Conservation (phyloP, 2,888 invertebrate species). For the Meteorus colon region DNA sequence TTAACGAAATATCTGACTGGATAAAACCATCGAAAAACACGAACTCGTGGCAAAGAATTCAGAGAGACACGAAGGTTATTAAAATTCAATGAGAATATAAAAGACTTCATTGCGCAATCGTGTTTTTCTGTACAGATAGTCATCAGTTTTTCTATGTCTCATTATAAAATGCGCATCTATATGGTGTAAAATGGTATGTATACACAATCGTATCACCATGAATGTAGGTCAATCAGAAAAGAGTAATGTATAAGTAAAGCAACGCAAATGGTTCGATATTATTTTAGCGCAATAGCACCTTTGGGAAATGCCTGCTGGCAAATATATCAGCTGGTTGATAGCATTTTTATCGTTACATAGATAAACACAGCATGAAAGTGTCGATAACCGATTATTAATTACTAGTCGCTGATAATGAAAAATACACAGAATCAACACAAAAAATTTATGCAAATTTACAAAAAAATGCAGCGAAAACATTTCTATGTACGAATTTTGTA, state of each 20-base stretch:
- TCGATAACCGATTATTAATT: too few relatives aligned
- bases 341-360: too few relatives aligned
- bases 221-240: not conserved
- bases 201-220: not conserved
- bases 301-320: too few relatives aligned
- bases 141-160: not conserved
- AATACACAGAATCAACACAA: too few relatives aligned
- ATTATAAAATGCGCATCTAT: not conserved
- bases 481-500: not conserved
- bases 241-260: not conserved
- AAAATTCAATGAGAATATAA: conserved; percentile 74
- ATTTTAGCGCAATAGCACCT: too few relatives aligned
- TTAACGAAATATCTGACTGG: conserved; percentile 81
- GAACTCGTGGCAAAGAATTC: conserved; percentile 71
- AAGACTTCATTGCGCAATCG: not conserved
- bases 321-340: too few relatives aligned
- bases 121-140: not conserved
- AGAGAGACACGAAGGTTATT: conserved; percentile 73
- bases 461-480: too few relatives aligned
- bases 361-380: too few relatives aligned
- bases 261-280: too few relatives aligned
- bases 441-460: too few relatives aligned
- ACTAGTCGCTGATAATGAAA: too few relatives aligned
- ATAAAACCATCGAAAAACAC: conserved; percentile 83
- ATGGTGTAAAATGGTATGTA: not conserved